A percentile compares a stretch with the other conserved stretches of the same genome.
These are phyloP conservation scores for Neodiprion lecontei DNA, from an alignment of 1,140 invertebrate species.

Conservation along the genomic window DNA sequence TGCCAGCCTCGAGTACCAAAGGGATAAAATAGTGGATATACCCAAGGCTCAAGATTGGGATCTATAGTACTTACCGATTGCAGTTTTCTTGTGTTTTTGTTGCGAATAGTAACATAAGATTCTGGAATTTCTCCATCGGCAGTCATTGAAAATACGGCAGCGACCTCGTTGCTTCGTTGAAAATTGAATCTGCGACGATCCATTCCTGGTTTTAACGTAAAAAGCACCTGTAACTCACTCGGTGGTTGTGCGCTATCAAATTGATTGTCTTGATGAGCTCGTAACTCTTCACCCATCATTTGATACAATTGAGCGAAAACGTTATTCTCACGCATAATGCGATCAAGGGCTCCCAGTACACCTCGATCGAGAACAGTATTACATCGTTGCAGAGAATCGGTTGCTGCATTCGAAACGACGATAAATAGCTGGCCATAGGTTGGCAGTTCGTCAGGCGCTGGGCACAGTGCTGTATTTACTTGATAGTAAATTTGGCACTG, in stretches of 20 bases:
- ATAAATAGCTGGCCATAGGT: conserved; percentile 21
- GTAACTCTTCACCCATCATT: conserved; percentile 20
- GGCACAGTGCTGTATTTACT: conserved; percentile 11
- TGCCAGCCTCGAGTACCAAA: conserved; percentile 24
- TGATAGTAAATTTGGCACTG: conserved; percentile 12
- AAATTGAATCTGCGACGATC: conserved; percentile 17
- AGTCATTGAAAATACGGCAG: conserved; percentile 24
- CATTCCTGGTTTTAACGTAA: conserved; percentile 18
- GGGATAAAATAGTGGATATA: conserved; percentile 23
- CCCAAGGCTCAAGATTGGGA: neutral
- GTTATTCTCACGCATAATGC: conserved; percentile 18
- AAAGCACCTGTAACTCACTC: conserved; percentile 14
- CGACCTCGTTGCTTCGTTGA: conserved; percentile 17
- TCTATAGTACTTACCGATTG: conserved; percentile 7
- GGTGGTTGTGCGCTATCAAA: conserved; percentile 9
- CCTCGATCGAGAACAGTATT: neutral
- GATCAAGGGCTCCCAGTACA: conserved; percentile 13
- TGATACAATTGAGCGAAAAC: conserved; percentile 13
- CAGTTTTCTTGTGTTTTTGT: conserved; percentile 21
- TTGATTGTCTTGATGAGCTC: neutral
- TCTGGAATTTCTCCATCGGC: conserved; percentile 27
- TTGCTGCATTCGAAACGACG: conserved; percentile 20
- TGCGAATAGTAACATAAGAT: conserved; percentile 19
- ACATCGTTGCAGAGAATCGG: neutral
- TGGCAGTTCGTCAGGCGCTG: conserved; percentile 19